These are phyloP conservation scores for Chauna torquata DNA, from an alignment of 2,113 vertebrate species.

Conservation along the genomic window DNA sequence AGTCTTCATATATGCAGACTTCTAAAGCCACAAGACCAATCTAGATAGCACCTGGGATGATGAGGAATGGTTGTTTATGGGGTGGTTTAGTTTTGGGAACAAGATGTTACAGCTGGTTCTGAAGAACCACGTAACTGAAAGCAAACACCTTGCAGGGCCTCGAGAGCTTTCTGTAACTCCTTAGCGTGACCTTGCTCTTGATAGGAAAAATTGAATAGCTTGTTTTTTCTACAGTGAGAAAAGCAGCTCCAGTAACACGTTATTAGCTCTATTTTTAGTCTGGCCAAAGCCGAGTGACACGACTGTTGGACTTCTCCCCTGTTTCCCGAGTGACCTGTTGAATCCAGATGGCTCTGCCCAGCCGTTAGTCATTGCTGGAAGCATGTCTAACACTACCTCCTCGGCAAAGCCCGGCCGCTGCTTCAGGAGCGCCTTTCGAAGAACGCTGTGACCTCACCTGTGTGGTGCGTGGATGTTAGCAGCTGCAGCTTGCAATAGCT, in stretches of 20 bases:
- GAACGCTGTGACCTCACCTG: not conserved
- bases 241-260: not conserved
- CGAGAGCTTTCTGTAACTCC: too few relatives aligned
- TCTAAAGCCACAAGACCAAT: not conserved
- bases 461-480: not conserved
- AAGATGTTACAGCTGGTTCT: fast-evolving
- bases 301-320: slow-evolving; percentile 2
- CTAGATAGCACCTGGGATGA: not conserved
- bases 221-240: not conserved
- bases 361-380: not conserved
- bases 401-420: not conserved
- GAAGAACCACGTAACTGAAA: too few relatives aligned
- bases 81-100: not conserved
- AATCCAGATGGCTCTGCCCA: not conserved
- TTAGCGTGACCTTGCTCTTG: not conserved
- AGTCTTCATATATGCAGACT: not conserved
- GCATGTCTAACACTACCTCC: not conserved
- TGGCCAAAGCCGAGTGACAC: not conserved
- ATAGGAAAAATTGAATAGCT: not conserved
- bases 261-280: not conserved
- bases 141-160: not conserved
- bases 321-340: not conserved
- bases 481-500: not conserved
- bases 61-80: not conserved
- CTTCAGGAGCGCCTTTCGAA: not conserved